Evolutionary conservation across 2,113 vertebrate species (phyloP).

Genomic region (Rhadina sibilatrix): DNA sequence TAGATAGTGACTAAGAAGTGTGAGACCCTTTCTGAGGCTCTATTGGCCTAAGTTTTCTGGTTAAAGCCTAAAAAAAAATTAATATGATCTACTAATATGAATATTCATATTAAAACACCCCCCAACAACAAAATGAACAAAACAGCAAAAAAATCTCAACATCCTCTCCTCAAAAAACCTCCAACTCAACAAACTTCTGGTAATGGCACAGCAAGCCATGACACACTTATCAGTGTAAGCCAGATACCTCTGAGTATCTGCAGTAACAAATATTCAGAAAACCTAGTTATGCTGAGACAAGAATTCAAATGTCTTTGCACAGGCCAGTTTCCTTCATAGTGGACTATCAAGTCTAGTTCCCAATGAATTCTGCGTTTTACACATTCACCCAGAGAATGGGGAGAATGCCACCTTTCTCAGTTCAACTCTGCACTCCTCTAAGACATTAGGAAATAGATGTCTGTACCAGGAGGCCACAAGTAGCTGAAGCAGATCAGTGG

Average conservation of each 20-base stretch:
- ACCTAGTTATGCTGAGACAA: neutral
- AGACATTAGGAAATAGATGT: neutral
- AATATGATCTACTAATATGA: neutral
- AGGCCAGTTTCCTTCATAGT: neutral
- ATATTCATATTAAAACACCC: neutral
- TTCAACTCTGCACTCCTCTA: neutral
- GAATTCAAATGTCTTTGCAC: neutral
- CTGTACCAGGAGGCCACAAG: neutral
- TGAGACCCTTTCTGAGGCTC: neutral
- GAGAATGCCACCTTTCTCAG: neutral
- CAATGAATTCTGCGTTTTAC: neutral
- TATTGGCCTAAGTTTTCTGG: neutral
- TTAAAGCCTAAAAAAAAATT: neutral
- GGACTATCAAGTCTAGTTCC: neutral
- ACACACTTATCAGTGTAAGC: neutral
- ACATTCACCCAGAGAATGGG: neutral
- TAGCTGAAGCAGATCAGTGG: accelerated
- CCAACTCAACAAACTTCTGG: neutral
- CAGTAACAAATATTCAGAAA: neutral
- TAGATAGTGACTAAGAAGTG: accelerated
- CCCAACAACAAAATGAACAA: neutral
- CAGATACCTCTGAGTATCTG: neutral
- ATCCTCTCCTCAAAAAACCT: neutral
- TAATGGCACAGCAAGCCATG: neutral
- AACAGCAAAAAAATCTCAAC: neutral